phyloP scores from a whole-genome alignment of 2,888 invertebrate genomes.

The Xanthorhoe designata region DNA sequence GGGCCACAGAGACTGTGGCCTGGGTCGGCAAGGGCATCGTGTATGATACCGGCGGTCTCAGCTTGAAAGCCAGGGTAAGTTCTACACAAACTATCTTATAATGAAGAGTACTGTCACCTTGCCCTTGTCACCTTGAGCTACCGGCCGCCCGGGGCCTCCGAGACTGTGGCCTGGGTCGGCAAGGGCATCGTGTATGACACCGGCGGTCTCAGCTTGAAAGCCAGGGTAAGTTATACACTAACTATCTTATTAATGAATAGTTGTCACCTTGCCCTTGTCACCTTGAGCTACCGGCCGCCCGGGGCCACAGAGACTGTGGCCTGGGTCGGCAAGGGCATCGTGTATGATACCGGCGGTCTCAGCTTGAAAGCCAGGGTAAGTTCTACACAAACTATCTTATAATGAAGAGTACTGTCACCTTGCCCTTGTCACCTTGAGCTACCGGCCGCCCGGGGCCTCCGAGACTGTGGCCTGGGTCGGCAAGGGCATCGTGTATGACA shows the following conservation, averaged over 20 bases:
- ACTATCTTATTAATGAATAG: too few relatives aligned
- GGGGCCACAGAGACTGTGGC: conserved; percentile 89
- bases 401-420: too few relatives aligned
- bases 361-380: conserved; percentile 90
- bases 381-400: background rate
- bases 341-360: conserved; percentile 97
- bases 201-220: conserved; percentile 96
- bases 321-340: conserved; percentile 97
- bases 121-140: conserved; percentile 89
- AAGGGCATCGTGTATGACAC: conserved; percentile 98
- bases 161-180: conserved; percentile 94
- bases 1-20: conserved; percentile 88
- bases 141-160: conserved; percentile 83
- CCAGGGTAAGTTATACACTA: conserved; percentile 89
- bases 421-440: conserved; percentile 88
- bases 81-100: background rate
- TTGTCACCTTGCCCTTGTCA: conserved; percentile 81
- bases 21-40: conserved; percentile 98
- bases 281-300: conserved; percentile 87
- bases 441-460: conserved; percentile 85
- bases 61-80: conserved; percentile 89
- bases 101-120: conserved; percentile 66
- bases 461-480: conserved; percentile 94
- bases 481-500: conserved; percentile 97
- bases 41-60: conserved; percentile 96